phyloP scores from a whole-genome alignment of 1,140 invertebrate species.

The Bacillus rossius region DNA sequence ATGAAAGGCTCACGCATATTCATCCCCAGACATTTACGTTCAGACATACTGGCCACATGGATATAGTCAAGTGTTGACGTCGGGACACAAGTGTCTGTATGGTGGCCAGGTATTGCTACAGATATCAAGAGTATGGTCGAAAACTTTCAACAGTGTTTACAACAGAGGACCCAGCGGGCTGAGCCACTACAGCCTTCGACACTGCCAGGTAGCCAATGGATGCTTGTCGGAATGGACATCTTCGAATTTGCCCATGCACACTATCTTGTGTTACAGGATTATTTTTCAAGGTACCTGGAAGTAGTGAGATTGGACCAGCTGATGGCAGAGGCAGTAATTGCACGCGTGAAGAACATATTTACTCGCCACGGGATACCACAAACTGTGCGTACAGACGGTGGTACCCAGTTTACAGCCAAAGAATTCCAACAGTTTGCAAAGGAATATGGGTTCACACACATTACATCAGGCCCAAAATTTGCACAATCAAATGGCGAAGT shows the following conservation, averaged over 20 bases:
- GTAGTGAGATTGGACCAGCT: conserved; percentile 1
- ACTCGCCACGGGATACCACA: conserved; percentile 16
- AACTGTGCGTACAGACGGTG: conserved; percentile 38
- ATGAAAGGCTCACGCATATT: background rate
- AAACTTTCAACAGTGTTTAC: background rate
- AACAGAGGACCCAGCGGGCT: background rate
- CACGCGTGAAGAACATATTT: conserved; percentile 16
- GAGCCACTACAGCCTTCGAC: conserved; percentile 21
- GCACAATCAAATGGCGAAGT: conserved; percentile 28
- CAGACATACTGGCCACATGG: background rate
- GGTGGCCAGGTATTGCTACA: background rate
- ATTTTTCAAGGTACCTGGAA: conserved; percentile 24
- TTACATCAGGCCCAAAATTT: conserved; percentile 28
- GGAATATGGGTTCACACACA: conserved; percentile 34
- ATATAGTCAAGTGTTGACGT: background rate
- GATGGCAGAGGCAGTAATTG: conserved; percentile 18
- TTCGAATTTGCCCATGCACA: background rate
- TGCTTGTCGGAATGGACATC: conserved; percentile 22
- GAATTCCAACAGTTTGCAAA: conserved; percentile 36
- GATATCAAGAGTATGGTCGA: background rate
- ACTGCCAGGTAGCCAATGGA: conserved; percentile 19
- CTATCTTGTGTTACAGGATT: conserved; percentile 20
- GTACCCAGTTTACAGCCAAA: conserved; percentile 15
- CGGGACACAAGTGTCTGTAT: background rate
- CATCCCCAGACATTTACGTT: background rate